phyloP scores from a whole-genome alignment of 2,888 invertebrate species.

The Tanytarsus gracilentus region DNA sequence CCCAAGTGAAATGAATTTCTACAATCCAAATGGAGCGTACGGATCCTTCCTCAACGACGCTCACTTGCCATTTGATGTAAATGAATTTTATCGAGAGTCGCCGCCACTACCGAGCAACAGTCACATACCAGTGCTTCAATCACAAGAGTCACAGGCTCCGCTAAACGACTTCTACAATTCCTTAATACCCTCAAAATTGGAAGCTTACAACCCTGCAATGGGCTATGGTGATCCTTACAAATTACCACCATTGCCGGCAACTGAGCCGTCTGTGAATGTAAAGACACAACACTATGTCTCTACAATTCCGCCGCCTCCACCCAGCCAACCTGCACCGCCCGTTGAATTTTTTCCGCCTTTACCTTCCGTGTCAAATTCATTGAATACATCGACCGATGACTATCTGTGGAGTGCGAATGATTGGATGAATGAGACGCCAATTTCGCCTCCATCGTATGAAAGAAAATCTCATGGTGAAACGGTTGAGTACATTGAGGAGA shows the following conservation, averaged over 20 bases:
- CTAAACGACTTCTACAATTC: slow-evolving; percentile 47
- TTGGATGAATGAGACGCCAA: slow-evolving; percentile 50
- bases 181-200: slow-evolving; percentile 34
- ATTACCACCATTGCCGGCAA: slow-evolving; percentile 30
- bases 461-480: slow-evolving; percentile 49
- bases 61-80: slow-evolving; percentile 49
- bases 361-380: slow-evolving; percentile 41
- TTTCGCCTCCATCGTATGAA: slow-evolving; percentile 58
- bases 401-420: slow-evolving; percentile 38
- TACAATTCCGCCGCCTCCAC: slow-evolving; percentile 31
- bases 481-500: slow-evolving; percentile 53
- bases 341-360: slow-evolving; percentile 37
- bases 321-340: slow-evolving; percentile 32
- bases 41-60: slow-evolving; percentile 15
- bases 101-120: slow-evolving; percentile 26
- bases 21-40: slow-evolving; percentile 28
- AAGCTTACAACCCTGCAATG: slow-evolving; percentile 32
- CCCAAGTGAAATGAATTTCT: slow-evolving; percentile 47
- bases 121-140: slow-evolving; percentile 47
- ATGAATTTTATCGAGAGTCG: slow-evolving; percentile 41
- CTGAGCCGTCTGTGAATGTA: slow-evolving; percentile 30
- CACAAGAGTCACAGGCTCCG: slow-evolving; percentile 31
- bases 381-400: slow-evolving; percentile 38
- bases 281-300: neutral
- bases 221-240: neutral